Evolutionary conservation across 2,888 invertebrate genomes (phyloP).

Genomic region (Pinctada fucata): DNA sequence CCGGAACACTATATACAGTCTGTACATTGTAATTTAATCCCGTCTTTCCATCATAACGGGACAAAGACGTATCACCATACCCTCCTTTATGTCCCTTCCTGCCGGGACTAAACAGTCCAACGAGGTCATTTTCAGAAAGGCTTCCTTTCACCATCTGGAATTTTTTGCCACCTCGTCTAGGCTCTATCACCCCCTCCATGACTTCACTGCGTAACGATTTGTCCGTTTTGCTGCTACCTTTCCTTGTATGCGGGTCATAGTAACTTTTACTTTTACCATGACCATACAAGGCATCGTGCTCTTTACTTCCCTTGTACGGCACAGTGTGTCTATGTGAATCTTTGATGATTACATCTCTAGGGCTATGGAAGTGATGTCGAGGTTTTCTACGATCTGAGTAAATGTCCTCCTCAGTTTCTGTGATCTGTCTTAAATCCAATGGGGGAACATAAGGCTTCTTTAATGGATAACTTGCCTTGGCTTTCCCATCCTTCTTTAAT

Average conservation of each 20-base stretch:
- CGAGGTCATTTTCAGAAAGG: conserved; percentile 14
- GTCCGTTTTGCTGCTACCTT: conserved; percentile 8
- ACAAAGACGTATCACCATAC: not conserved
- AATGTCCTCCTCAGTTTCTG: conserved; percentile 1
- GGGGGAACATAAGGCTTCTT: conserved; percentile 43
- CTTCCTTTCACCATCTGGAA: conserved; percentile 26
- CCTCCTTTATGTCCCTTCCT: not conserved
- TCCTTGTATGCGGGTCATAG: conserved; percentile 13
- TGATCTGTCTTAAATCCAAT: conserved; percentile 47
- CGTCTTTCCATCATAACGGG: not conserved
- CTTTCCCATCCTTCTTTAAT: not conserved
- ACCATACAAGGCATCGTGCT: not conserved
- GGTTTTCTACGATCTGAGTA: not conserved
- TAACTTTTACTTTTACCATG: conserved; percentile 13
- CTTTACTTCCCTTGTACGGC: not conserved
- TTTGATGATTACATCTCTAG: not conserved
- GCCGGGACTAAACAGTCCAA: not conserved
- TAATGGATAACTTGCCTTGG: not conserved
- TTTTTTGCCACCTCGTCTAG: not conserved
- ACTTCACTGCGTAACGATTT: conserved; percentile 33
- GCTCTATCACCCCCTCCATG: conserved; percentile 19
- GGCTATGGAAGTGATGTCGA: not conserved
- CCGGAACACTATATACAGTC: conserved; percentile 17
- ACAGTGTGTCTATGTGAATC: not conserved
- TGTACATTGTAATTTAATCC: conserved; percentile 5